Base-by-base conservation (phyloP, 2,888 invertebrate species). In the Agrotis segetum region DNA sequence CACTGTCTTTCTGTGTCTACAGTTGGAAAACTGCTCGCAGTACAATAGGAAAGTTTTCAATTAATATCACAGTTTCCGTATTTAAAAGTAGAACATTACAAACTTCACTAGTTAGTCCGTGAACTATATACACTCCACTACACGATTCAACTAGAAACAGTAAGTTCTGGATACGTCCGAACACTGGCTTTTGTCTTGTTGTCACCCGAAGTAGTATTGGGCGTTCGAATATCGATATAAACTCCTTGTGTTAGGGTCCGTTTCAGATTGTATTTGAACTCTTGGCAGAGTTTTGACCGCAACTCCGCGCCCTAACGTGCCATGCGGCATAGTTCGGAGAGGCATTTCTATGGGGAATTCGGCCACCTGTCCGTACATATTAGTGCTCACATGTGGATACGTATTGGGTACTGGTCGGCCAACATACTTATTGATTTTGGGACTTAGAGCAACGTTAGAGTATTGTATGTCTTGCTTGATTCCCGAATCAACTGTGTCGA, bases 141-240 rank as follows among this genome's bases (percentile, higher is more conserved):
- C 94, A 92, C 92, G 73, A 85, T 88, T 88, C 77, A 90, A 90
- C 94, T 96, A 97, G 94, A 96, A 97, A 95, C 96, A 96, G 92
- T 97, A 97, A 90, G 96, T 97, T 90, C 96, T 95, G 81, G 96
- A 95, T 84, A 95, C 94, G 84, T 96, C 96, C 87, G 96, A 90
- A 89, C 96, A 95, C 89, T 96, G 94, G 88, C 92, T 94, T 89
- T 94, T 94, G 81, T 97, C 96, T 91, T 97, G 96, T 88, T 97
- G 97, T 98, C 98, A 98, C 97, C 98, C 98, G 90, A 98, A 98
- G 91, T 98, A 98, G 91, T 97, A 97, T 88, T 97, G 97, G 61
- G 97, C 97, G 89, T 97, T 97, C 81, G 97, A 97, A 91, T 97
- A 96, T 88, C 97, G 95, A 93, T 97, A 97, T 87, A 97, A 93